Conservation (phyloP, 2,888 invertebrate genomes). For the Perdita meconis region DNA sequence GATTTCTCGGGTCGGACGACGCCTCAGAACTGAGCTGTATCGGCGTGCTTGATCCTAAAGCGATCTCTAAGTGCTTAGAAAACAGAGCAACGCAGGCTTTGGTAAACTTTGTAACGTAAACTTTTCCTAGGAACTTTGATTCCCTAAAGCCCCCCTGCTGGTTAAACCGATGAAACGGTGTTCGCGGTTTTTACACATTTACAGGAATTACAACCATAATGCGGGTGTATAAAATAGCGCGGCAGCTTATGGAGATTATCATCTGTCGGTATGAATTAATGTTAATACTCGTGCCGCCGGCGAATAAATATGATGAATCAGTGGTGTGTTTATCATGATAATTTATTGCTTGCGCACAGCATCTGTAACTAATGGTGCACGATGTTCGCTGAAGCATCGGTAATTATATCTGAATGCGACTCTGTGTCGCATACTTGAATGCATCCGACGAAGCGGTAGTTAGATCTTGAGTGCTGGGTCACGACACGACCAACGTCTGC, state of each 20-base stretch:
- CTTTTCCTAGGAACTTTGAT: not conserved
- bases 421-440: slow-evolving; percentile 42
- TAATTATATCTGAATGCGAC: slow-evolving; percentile 63
- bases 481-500: slow-evolving; percentile 1
- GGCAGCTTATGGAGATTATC: slow-evolving; percentile 28
- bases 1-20: slow-evolving; percentile 37
- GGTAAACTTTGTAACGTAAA: not conserved
- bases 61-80: slow-evolving; percentile 31
- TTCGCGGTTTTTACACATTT: too few species aligned
- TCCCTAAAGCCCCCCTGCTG: not conserved
- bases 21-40: slow-evolving; percentile 18
- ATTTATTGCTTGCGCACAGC: slow-evolving; percentile 50
- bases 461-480: slow-evolving; percentile 15
- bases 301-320: slow-evolving; percentile 56
- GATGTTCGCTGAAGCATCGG: slow-evolving; percentile 51
- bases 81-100: not conserved
- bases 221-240: not conserved
- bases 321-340: slow-evolving; percentile 56
- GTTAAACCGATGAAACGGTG: too few species aligned
- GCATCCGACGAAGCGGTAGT: slow-evolving; percentile 24
- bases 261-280: slow-evolving; percentile 34
- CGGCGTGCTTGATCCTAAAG: slow-evolving; percentile 23
- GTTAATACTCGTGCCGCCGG: slow-evolving; percentile 16
- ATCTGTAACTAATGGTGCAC: slow-evolving; percentile 60
- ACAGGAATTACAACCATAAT: too few species aligned